Percentiles rank a stretch among this genome's conserved stretches.
phyloP scores from a whole-genome alignment of 2,888 invertebrate genomes.

The Rhagium mordax region DNA sequence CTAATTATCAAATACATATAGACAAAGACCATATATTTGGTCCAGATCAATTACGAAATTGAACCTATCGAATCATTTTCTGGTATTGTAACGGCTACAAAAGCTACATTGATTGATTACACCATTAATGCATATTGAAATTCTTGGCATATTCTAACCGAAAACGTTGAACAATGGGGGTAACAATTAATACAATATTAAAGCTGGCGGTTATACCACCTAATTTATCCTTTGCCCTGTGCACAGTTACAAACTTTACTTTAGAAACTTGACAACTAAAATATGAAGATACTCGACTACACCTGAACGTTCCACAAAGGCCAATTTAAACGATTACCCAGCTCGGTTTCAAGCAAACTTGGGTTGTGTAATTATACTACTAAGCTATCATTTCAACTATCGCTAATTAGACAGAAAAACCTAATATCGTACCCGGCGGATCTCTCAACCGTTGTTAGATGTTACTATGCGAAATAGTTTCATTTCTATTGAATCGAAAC shows the following conservation, averaged over 20 bases:
- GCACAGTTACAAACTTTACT: slow-evolving; percentile 14
- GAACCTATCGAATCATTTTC: slow-evolving; percentile 7
- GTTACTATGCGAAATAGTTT: not conserved
- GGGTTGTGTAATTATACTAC: slow-evolving; percentile 17
- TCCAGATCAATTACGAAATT: not conserved
- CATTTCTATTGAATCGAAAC: no score
- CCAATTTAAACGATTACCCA: slow-evolving; percentile 21
- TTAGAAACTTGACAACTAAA: slow-evolving; percentile 24
- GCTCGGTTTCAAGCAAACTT: slow-evolving; percentile 23
- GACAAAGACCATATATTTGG: not conserved
- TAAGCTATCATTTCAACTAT: not conserved
- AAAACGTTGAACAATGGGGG: slow-evolving; percentile 32
- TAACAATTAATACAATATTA: slow-evolving; percentile 39
- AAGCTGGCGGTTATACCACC: slow-evolving; percentile 7
- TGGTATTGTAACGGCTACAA: slow-evolving; percentile 9
- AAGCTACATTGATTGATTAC: slow-evolving; percentile 43
- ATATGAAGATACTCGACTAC: slow-evolving; percentile 30
- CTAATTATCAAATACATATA: not conserved
- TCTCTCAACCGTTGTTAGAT: not conserved
- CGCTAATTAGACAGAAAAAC: slow-evolving; percentile 7
- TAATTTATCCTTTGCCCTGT: slow-evolving; percentile 21
- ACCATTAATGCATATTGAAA: slow-evolving; percentile 48
- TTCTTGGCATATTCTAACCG: slow-evolving; percentile 43
- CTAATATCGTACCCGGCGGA: not conserved
- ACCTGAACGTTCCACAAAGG: slow-evolving; percentile 18